phyloP scores from a whole-genome alignment of 2,113 vertebrate genomes.

The Mohoua ochrocephala region DNA sequence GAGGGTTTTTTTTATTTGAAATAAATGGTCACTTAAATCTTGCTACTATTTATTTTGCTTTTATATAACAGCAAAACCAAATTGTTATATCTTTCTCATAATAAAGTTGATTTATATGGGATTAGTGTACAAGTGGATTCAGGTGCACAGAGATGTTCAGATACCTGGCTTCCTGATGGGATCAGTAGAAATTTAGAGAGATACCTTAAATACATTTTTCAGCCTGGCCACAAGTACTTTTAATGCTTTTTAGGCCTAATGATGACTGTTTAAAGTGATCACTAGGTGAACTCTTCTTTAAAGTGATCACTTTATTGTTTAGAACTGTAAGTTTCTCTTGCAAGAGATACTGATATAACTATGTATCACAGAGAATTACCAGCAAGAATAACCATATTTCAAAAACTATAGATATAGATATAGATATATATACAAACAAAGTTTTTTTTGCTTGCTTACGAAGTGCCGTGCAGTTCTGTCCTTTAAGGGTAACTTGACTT shows the following conservation, averaged over 20 bases:
- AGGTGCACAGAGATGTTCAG: background rate
- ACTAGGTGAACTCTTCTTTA: background rate
- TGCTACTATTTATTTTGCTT: background rate
- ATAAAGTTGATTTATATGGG: background rate
- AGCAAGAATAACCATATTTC: background rate
- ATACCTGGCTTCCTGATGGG: background rate
- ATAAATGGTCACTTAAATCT: background rate
- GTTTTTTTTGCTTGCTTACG: background rate
- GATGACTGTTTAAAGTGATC: background rate
- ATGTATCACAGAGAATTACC: background rate
- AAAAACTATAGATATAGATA: background rate
- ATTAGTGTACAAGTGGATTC: background rate
- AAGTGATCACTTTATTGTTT: background rate
- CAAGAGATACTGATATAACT: background rate
- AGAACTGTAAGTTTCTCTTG: background rate
- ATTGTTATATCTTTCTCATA: background rate
- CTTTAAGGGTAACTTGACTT: background rate
- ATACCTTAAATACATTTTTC: background rate
- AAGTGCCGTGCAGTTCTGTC: background rate
- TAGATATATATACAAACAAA: background rate
- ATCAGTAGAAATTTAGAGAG: background rate
- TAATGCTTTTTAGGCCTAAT: background rate
- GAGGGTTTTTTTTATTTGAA: background rate
- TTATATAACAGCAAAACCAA: background rate
- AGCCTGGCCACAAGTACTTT: background rate